A percentile compares a stretch with the other conserved stretches of the same genome.
Conservation (phyloP, 2,797 vertebrate species). For the Prunella strophiata region DNA sequence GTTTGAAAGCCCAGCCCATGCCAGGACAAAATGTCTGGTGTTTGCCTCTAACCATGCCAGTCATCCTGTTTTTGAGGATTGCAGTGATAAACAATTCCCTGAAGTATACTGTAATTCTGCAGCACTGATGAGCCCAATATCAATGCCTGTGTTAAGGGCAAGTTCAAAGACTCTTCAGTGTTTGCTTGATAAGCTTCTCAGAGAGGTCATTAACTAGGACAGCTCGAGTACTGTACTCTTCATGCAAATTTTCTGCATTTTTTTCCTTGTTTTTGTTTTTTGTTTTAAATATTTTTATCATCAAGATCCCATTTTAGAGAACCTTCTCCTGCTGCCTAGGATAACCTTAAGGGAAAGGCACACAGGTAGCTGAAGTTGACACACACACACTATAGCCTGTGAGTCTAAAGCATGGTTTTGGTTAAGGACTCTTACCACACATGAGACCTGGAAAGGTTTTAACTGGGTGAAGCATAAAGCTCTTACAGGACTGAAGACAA, state of each 20-base stretch:
- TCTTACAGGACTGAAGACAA: not conserved
- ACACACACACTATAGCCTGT: fast-evolving
- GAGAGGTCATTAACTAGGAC: conserved; percentile 49
- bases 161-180: conserved; percentile 57
- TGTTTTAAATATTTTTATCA: not conserved
- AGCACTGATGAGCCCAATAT: conserved; percentile 51
- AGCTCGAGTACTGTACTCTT: not conserved
- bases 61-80: conserved; percentile 39
- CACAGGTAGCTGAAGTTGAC: not conserved
- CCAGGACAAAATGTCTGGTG: conserved; percentile 27
- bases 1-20: conserved; percentile 10
- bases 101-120: conserved; percentile 41
- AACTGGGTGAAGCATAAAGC: not conserved
- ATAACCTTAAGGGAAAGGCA: not conserved
- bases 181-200: conserved; percentile 52
- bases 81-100: conserved; percentile 59
- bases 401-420: not conserved
- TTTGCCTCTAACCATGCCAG: conserved; percentile 40
- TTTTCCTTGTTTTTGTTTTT: not conserved
- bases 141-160: conserved; percentile 52
- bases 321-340: not conserved
- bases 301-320: not conserved
- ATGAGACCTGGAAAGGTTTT: not conserved
- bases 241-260: not conserved
- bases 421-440: not conserved